Evolutionary conservation across 23 tunicate genomes (phyloP).

Genomic region (Trididemnum miniatum): DNA sequence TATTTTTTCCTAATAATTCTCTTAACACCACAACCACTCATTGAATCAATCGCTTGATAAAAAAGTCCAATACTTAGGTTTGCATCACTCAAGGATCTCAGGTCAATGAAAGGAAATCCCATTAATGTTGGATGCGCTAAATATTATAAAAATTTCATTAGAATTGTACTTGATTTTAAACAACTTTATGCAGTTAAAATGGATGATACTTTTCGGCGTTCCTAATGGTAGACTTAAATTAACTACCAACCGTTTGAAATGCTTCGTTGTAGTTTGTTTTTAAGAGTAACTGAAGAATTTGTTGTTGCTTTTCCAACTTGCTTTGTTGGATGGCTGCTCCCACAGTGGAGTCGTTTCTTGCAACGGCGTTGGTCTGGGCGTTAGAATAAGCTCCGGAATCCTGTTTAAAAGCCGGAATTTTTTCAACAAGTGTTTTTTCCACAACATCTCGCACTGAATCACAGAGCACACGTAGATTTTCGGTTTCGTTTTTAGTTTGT

Average conservation of each 20-base stretch:
- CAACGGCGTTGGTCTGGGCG: not conserved
- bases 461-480: constrained; percentile 21
- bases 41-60: too few relatives aligned
- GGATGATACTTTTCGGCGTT: too few relatives aligned
- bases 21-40: too few relatives aligned
- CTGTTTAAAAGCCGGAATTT: not conserved
- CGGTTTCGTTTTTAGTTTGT: constrained; percentile 11
- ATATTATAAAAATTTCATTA: too few relatives aligned
- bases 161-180: too few relatives aligned
- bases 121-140: too few relatives aligned
- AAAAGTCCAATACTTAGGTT: too few relatives aligned
- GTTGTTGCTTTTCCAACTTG: constrained; percentile 70
- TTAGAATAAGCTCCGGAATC: not conserved
- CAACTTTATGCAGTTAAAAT: too few relatives aligned
- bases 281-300: constrained; percentile 58
- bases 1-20: too few relatives aligned
- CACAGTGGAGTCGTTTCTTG: not conserved
- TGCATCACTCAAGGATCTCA: too few relatives aligned
- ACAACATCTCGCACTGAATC: constrained; percentile 50
- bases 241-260: constrained; percentile 80
- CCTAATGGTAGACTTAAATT: too few relatives aligned
- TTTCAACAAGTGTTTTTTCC: constrained; percentile 29
- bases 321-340: constrained; percentile 12
- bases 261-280: constrained; percentile 80
- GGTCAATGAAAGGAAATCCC: too few relatives aligned